A percentile compares a stretch with the other conserved stretches of the same genome.
Conservation (phyloP, 2,797 vertebrate genomes). For the Anisognathus igniventris region DNA sequence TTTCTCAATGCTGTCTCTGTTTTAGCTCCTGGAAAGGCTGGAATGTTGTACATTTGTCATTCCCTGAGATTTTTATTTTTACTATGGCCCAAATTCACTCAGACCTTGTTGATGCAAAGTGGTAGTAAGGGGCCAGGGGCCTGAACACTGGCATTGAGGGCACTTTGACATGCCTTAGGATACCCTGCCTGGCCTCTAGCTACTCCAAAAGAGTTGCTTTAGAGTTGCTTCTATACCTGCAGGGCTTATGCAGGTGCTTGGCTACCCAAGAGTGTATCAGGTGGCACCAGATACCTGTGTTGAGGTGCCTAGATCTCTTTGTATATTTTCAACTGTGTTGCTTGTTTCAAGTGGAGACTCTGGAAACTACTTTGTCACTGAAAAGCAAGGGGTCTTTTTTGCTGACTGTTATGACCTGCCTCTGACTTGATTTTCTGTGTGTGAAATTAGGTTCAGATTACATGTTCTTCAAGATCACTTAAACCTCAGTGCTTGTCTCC, state of each 20-base stretch:
- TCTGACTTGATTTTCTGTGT: background rate
- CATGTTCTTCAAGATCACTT: background rate
- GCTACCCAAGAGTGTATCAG: background rate
- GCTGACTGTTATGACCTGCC: rapidly evolving
- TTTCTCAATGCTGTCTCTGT: background rate
- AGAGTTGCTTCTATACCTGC: background rate
- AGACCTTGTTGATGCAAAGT: background rate
- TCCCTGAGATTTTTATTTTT: background rate
- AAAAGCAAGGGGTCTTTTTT: background rate
- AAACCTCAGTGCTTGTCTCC: background rate
- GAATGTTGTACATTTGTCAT: background rate
- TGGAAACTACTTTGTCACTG: background rate
- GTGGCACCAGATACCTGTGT: background rate
- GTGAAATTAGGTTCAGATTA: background rate
- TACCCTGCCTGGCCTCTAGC: background rate
- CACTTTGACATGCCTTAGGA: background rate
- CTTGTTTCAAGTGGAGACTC: background rate
- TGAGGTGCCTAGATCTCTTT: background rate
- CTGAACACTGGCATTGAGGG: background rate
- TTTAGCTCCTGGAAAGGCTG: background rate
- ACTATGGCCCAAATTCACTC: background rate
- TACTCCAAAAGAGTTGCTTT: background rate
- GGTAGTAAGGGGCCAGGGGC: background rate
- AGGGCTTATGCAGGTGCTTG: background rate
- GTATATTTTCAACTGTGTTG: background rate